A percentile compares a stretch with the other conserved stretches of the same genome.
phyloP scores from a whole-genome alignment of 2,113 vertebrate species.

The Sceloporus undulatus region DNA sequence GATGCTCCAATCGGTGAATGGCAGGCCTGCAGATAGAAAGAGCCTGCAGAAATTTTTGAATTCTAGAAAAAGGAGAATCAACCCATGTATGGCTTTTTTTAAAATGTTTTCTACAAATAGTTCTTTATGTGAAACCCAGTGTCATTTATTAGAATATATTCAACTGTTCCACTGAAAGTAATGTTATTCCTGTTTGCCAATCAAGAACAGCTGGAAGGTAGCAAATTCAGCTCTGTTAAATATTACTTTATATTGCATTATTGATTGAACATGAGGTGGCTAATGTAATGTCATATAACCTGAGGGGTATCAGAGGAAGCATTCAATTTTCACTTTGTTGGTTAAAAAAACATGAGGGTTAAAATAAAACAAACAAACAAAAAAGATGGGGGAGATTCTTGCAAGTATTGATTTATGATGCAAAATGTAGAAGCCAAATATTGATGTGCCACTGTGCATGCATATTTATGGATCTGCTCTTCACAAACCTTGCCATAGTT shows the following conservation, averaged over 20 bases:
- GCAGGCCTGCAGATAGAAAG: no score
- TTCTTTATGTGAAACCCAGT: not conserved
- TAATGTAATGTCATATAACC: slow-evolving; percentile 45
- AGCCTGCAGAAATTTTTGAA: no score
- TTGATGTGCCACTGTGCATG: not conserved
- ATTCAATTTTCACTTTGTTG: slow-evolving; percentile 27
- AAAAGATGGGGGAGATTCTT: not conserved
- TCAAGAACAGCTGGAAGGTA: slow-evolving; percentile 45
- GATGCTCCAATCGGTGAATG: no score
- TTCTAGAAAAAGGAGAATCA: no score
- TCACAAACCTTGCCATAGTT: not conserved
- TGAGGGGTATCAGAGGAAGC: slow-evolving; percentile 38
- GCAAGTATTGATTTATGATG: not conserved
- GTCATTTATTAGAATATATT: slow-evolving; percentile 40
- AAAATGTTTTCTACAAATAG: not conserved
- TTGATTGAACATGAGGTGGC: slow-evolving; percentile 49
- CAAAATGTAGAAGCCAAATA: not conserved
- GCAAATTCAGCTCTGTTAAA: slow-evolving; percentile 49
- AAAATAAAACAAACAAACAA: slow-evolving; percentile 26
- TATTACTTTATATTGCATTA: slow-evolving; percentile 50
- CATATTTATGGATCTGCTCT: not conserved
- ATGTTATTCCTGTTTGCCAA: slow-evolving; percentile 45
- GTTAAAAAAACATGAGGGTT: slow-evolving; percentile 37
- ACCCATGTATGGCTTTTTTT: not conserved
- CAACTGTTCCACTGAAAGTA: slow-evolving; percentile 43